These are phyloP conservation scores for Coracias cyanogaster DNA, from an alignment of 2,797 vertebrate species.

Conservation along the genomic window DNA sequence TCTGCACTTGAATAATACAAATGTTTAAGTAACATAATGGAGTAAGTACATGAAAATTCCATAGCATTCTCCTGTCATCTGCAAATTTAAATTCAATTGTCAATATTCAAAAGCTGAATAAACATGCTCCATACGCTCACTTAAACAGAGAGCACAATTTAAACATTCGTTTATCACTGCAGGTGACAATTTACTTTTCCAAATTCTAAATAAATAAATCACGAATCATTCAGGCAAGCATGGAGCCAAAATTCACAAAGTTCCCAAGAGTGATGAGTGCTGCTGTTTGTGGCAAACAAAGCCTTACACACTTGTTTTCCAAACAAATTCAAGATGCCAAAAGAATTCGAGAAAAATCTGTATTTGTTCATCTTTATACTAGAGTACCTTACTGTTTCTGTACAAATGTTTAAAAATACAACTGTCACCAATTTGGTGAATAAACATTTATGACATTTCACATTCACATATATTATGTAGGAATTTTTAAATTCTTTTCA, in stretches of 20 bases:
- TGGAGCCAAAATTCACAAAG: not conserved
- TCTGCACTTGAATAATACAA: not conserved
- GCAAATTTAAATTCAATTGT: not conserved
- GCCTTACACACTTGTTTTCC: not conserved
- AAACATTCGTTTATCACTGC: not conserved
- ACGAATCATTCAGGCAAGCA: not conserved
- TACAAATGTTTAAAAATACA: constrained; percentile 3
- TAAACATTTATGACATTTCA: not conserved
- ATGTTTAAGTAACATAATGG: not conserved
- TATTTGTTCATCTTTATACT: not conserved
- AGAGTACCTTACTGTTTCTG: not conserved
- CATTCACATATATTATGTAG: constrained; percentile 32
- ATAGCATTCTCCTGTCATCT: not conserved
- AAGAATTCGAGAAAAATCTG: not conserved
- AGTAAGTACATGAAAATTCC: not conserved
- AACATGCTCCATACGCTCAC: not conserved
- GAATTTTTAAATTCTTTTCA: constrained; percentile 28
- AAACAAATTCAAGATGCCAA: not conserved
- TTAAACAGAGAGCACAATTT: not conserved
- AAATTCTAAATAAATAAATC: not conserved
- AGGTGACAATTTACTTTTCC: not conserved
- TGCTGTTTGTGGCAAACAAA: not conserved
- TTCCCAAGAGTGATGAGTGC: not conserved
- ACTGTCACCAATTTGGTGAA: not conserved
- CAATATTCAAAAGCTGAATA: not conserved